A percentile compares a stretch with the other conserved stretches of the same genome.
Evolutionary conservation across 2,797 vertebrate species (phyloP).

Genomic region (Ispidina lecontei): DNA sequence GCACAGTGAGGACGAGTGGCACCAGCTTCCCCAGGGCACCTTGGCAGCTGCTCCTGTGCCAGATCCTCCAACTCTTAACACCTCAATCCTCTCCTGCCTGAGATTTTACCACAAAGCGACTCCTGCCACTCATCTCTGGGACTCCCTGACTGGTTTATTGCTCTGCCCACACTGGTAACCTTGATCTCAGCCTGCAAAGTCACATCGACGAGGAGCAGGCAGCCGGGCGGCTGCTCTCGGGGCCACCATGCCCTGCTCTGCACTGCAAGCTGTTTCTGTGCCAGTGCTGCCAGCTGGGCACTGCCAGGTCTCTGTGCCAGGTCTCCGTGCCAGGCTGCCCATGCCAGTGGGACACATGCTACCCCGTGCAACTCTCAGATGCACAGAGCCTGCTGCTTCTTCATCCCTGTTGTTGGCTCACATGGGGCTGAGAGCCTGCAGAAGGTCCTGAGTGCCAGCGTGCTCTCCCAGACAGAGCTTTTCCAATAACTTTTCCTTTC

Average conservation of each 20-base stretch:
- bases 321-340: not conserved
- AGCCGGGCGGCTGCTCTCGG: not conserved
- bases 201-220: not conserved
- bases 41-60: not conserved
- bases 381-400: not conserved
- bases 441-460: rapidly evolving
- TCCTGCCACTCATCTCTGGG: not conserved
- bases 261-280: not conserved
- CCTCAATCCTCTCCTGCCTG: rapidly evolving
- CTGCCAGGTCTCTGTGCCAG: rapidly evolving
- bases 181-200: not conserved
- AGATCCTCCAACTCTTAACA: not conserved
- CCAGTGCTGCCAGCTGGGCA: not conserved
- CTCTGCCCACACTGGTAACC: not conserved
- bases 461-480: rapidly evolving
- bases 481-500: not conserved
- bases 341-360: not conserved
- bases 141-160: not conserved
- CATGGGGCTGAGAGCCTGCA: rapidly evolving
- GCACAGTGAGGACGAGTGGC: not conserved
- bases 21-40: not conserved
- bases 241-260: rapidly evolving
- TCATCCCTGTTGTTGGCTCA: rapidly evolving
- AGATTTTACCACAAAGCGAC: rapidly evolving
- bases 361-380: rapidly evolving